These are phyloP conservation scores for Rhegmatorhina hoffmannsi DNA, from an alignment of 2,113 vertebrate species.

Conservation along the genomic window DNA sequence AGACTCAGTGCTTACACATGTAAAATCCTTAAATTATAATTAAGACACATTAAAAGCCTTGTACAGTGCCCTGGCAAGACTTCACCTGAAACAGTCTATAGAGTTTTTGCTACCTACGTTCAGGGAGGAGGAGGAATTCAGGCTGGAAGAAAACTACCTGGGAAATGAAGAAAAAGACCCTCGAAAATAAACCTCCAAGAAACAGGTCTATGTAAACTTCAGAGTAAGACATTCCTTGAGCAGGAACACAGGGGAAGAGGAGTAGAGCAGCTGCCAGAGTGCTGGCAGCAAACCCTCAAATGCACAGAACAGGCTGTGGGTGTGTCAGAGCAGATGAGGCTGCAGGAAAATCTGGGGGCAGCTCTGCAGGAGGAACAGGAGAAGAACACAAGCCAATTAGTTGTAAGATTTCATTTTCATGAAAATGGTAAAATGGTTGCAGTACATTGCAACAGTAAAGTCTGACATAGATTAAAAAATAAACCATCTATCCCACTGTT, in stretches of 20 bases:
- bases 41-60: not conserved
- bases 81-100: not conserved
- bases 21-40: not conserved
- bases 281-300: not conserved
- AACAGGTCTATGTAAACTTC: not conserved
- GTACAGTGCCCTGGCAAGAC: not conserved
- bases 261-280: not conserved
- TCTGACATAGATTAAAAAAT: not conserved
- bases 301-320: accelerated
- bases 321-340: not conserved
- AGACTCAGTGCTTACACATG: not conserved
- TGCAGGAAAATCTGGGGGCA: not conserved
- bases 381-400: not conserved
- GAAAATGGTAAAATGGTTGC: accelerated
- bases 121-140: not conserved
- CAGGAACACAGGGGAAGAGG: not conserved
- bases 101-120: not conserved
- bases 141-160: not conserved
- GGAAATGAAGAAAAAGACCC: not conserved
- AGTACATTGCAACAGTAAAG: not conserved
- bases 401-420: not conserved
- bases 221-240: not conserved
- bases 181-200: not conserved
- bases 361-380: not conserved
- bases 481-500: not conserved